Conservation (phyloP, 2,888 invertebrate species). For the Clostera curtula region DNA sequence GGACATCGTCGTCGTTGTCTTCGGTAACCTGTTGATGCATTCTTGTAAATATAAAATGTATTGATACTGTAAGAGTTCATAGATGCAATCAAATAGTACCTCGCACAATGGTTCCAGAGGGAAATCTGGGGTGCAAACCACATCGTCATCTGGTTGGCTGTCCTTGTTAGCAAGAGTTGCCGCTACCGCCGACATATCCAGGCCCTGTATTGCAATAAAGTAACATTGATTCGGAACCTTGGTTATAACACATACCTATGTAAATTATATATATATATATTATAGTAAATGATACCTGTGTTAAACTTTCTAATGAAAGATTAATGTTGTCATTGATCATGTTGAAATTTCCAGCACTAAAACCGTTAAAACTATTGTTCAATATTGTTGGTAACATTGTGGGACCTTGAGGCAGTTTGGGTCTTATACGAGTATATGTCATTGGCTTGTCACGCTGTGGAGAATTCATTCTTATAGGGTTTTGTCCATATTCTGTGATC, state of each 20-base stretch:
- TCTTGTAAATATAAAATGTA: constrained; percentile 3
- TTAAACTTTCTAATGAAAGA: constrained; percentile 62
- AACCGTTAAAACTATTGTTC: constrained; percentile 39
- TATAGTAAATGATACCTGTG: constrained; percentile 47
- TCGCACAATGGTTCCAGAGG: constrained; percentile 64
- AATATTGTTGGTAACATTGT: constrained; percentile 18
- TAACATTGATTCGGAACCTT: too few relatives aligned
- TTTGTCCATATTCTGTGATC: too few relatives aligned
- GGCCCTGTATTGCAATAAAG: too few relatives aligned
- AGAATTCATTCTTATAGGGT: constrained; percentile 30
- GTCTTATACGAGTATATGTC: constrained; percentile 32
- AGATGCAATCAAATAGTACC: constrained; percentile 29
- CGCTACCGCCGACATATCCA: constrained; percentile 49
- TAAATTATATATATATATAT: constrained; percentile 1
- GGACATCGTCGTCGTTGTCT: constrained; percentile 64
- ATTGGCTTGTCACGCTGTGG: constrained; percentile 26
- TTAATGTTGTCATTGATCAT: constrained; percentile 52
- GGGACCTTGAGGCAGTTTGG: constrained; percentile 23
- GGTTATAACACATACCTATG: too few relatives aligned
- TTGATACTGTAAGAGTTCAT: not conserved
- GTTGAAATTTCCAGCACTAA: constrained; percentile 21
- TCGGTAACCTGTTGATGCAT: constrained; percentile 48
- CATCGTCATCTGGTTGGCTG: constrained; percentile 59
- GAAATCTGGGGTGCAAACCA: constrained; percentile 79
- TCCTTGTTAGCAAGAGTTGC: constrained; percentile 18